Conservation (phyloP, 2,797 vertebrate genomes). For the Bradypodion pumilum region DNA sequence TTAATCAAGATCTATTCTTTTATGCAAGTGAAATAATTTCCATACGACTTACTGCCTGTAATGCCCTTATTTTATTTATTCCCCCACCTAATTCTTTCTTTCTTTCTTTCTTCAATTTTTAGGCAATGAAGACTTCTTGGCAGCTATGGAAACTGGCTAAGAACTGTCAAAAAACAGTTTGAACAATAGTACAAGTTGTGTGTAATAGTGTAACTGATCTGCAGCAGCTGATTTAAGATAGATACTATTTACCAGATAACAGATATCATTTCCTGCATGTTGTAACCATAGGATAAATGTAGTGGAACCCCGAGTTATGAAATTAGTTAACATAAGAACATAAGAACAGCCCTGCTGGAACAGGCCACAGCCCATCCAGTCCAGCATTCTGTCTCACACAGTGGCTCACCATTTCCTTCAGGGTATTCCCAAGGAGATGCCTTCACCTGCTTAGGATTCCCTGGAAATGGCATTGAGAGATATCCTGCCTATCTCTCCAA, state of each 20-base stretch:
- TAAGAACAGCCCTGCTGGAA: no score
- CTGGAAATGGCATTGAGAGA: no score
- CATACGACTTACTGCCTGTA: conserved; percentile 45
- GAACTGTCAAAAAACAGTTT: no score
- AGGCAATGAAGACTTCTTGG: background rate
- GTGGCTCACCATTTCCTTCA: no score
- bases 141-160: background rate
- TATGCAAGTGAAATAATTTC: conserved; percentile 59
- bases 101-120: background rate
- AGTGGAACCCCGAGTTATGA: no score
- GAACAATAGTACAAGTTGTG: background rate
- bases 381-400: no score
- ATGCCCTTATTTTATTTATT: conserved; percentile 45
- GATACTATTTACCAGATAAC: background rate
- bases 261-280: background rate
- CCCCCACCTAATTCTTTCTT: background rate
- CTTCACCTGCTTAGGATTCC: no score
- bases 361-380: no score
- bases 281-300: background rate
- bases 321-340: no score
- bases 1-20: conserved; percentile 32
- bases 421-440: no score
- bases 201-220: background rate
- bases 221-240: background rate
- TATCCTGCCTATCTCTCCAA: no score